Percentiles rank a stretch among this genome's conserved stretches.
These are phyloP conservation scores for Oceanodroma tethys DNA, from an alignment of 2,113 vertebrate species.

Conservation along the genomic window DNA sequence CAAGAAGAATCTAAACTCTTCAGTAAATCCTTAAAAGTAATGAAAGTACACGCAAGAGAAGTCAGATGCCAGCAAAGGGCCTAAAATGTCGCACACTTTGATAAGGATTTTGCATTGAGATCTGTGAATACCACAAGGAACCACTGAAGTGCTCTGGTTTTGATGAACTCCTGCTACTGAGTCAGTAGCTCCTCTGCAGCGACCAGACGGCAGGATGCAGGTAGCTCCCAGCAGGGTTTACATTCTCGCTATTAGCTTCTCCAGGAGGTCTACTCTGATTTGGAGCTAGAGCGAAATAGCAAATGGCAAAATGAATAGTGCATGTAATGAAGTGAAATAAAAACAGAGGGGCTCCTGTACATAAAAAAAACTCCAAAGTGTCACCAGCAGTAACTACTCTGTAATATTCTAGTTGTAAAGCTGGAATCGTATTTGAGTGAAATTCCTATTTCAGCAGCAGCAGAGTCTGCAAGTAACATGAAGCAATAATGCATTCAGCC, in stretches of 20 bases:
- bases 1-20: not conserved
- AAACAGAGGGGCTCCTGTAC: not conserved
- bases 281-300: not conserved
- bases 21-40: not conserved
- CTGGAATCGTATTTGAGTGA: not conserved
- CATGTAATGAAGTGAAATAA: not conserved
- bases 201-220: not conserved
- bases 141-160: not conserved
- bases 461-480: not conserved
- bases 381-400: not conserved
- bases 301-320: not conserved
- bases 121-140: not conserved
- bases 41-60: not conserved
- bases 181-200: not conserved
- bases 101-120: not conserved
- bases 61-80: not conserved
- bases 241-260: not conserved
- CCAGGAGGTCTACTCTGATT: not conserved
- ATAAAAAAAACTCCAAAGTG: not conserved
- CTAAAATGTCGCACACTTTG: not conserved
- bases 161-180: not conserved
- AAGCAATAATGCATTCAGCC: not conserved
- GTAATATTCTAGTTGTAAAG: not conserved
- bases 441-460: not conserved
- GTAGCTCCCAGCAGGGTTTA: not conserved